Evolutionary conservation across 2,797 vertebrate genomes (phyloP).

Genomic region (Tarsius wallacei): DNA sequence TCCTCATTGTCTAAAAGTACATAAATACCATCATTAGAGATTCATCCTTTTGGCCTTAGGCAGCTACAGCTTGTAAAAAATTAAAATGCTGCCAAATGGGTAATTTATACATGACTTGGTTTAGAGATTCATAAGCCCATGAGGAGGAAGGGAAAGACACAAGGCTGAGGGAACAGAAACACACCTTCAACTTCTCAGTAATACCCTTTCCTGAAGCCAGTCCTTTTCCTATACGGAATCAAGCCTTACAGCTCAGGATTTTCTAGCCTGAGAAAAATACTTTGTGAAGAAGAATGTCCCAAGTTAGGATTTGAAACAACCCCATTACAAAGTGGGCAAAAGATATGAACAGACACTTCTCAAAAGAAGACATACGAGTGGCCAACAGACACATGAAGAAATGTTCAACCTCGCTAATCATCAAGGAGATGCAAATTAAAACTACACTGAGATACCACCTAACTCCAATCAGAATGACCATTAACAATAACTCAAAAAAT

Average conservation of each 20-base stretch:
- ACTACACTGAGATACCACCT: no score
- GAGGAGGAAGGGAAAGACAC: not conserved
- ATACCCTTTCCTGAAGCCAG: not conserved
- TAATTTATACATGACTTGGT: not conserved
- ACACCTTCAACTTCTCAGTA: not conserved
- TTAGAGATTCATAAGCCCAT: not conserved
- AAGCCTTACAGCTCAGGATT: not conserved
- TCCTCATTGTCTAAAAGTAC: not conserved
- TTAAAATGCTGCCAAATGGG: not conserved
- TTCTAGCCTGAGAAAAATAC: not conserved
- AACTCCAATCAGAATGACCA: no score
- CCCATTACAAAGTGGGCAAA: no score
- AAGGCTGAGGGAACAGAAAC: not conserved
- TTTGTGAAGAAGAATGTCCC: not conserved
- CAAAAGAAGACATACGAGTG: no score
- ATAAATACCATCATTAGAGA: not conserved
- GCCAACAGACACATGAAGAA: no score
- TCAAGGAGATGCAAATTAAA: no score
- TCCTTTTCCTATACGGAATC: not conserved
- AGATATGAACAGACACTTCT: no score
- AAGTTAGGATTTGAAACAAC: not conserved
- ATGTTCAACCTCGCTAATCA: no score
- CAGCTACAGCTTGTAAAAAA: not conserved
- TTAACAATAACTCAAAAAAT: no score
- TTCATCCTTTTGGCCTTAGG: not conserved